Percentiles rank a stretch among this genome's conserved stretches.
phyloP scores from a whole-genome alignment of 2,113 vertebrate species.

The Festucalex cinctus region DNA sequence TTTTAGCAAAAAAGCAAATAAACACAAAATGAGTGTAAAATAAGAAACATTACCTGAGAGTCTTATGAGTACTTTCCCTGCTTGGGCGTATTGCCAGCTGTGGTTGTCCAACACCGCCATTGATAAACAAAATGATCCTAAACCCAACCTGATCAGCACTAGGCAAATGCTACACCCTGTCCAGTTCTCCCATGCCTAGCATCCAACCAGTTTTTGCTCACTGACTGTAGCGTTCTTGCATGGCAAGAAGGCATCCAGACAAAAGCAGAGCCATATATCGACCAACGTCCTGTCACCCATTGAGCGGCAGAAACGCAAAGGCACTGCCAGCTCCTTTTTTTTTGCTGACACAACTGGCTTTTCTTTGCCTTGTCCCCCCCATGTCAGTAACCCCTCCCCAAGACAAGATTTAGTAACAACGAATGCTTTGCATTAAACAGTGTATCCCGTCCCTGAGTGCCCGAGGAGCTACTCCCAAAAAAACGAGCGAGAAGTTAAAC shows the following conservation, averaged over 20 bases:
- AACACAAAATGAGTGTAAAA: not conserved
- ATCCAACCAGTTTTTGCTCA: constrained; percentile 1
- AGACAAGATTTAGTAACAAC: constrained; percentile 66
- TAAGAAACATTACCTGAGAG: constrained; percentile 60
- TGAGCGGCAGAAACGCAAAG: constrained; percentile 42
- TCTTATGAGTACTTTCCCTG: constrained; percentile 63
- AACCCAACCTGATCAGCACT: constrained; percentile 5
- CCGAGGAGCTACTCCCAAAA: constrained; percentile 23
- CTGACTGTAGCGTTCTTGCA: constrained; percentile 19
- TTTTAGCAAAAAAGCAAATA: not conserved
- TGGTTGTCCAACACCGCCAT: constrained; percentile 71
- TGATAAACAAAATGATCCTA: constrained; percentile 23
- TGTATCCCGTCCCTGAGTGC: constrained; percentile 35
- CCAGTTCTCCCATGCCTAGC: not conserved
- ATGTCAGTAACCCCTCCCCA: constrained; percentile 57
- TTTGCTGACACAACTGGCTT: constrained; percentile 51
- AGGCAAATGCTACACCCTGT: constrained; percentile 4
- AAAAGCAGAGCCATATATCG: constrained; percentile 32
- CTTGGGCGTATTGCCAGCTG: constrained; percentile 69
- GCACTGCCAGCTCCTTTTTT: constrained; percentile 47
- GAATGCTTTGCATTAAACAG: constrained; percentile 49
- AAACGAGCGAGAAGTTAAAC: constrained; percentile 50
- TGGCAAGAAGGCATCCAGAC: constrained; percentile 21
- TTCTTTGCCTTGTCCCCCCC: constrained; percentile 39
- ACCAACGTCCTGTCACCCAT: constrained; percentile 58